A percentile compares a stretch with the other conserved stretches of the same genome.
These are phyloP conservation scores for Molanna angustata DNA, from an alignment of 2,888 invertebrate genomes.

Conservation along the genomic window DNA sequence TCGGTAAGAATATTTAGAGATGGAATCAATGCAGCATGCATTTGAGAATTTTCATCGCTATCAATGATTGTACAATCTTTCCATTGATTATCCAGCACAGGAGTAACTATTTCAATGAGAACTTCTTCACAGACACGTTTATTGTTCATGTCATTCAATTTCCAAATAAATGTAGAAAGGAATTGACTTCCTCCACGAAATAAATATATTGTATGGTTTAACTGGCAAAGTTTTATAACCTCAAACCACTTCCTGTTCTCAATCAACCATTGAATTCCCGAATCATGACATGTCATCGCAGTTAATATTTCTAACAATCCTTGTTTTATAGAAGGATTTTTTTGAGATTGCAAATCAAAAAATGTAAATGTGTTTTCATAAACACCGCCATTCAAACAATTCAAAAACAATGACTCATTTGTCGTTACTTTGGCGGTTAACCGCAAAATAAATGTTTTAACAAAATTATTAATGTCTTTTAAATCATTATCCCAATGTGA, in stretches of 20 bases:
- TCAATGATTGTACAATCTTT: slow-evolving; percentile 50
- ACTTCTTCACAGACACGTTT: slow-evolving; percentile 54
- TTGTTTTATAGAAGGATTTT: slow-evolving; percentile 62
- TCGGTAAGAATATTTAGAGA: slow-evolving; percentile 56
- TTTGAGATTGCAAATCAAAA: slow-evolving; percentile 39
- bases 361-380: slow-evolving; percentile 40
- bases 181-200: slow-evolving; percentile 65
- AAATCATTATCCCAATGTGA: slow-evolving; percentile 39
- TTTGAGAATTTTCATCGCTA: slow-evolving; percentile 50
- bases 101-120: slow-evolving; percentile 54
- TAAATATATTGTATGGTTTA: slow-evolving; percentile 70
- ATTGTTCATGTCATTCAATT: slow-evolving; percentile 50
- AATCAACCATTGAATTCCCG: slow-evolving; percentile 66
- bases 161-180: slow-evolving; percentile 58
- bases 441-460: slow-evolving; percentile 61
- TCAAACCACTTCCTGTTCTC: slow-evolving; percentile 62
- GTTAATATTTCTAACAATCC: slow-evolving; percentile 64
- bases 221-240: slow-evolving; percentile 60
- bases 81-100: slow-evolving; percentile 56
- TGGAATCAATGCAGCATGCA: slow-evolving; percentile 55
- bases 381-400: slow-evolving; percentile 49
- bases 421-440: slow-evolving; percentile 58
- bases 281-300: slow-evolving; percentile 58
- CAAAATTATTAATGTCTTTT: slow-evolving; percentile 40
- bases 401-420: slow-evolving; percentile 60